Evolutionary conservation across 2,797 vertebrate species (phyloP), one percentile per base, ranked within the genome.

Genomic region (Acipenser ruthenus): DNA sequence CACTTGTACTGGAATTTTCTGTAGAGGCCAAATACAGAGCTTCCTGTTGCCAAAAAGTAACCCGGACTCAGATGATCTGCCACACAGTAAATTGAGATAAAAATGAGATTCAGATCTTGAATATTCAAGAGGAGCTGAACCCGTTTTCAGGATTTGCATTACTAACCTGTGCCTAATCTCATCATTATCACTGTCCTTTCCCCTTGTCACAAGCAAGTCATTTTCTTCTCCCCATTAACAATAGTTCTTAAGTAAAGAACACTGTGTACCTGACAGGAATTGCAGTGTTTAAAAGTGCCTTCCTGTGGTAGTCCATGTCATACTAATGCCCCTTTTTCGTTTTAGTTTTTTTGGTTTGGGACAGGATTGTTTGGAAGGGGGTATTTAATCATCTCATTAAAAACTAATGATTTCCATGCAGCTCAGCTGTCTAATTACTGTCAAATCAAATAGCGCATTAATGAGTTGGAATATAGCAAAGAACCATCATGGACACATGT

Each of bases 381-480:
- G 72, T 83, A 69, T 50, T 48, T 81, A 84, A 81, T 86, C 71
- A 80, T 73, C 78, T 84, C 73, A 74, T 86, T 83, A 83, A 81
- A 73, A 66, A 63, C 58, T 79, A 83, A 79, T 74, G 76, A 78
- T 83, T 70, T 76, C 70, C 72, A 73, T 79, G 53, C 65, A 77
- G 69, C 75, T 76, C 77, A 80, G 75, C 73, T 72, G 62, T 74
- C 70, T 78, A 76, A 77, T 77, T 75, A 66, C 65, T 74, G 74
- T 77, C 77, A 75, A 71, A 77, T 71, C 72, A 74, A 75, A 73
- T 77, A 73, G 69, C 66, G 69, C 70, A 49, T 80, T 86, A 85
- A 79, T 79, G 76, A 70, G 53, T 70, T 75, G 72, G 73, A 77
- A 75, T 73, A 71, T 80, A 83, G 68, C 65, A 77, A 75, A 80